Percentiles rank a stretch among this genome's conserved stretches.
phyloP scores from a whole-genome alignment of 2,113 vertebrate species.

The Toxotes chatareus region DNA sequence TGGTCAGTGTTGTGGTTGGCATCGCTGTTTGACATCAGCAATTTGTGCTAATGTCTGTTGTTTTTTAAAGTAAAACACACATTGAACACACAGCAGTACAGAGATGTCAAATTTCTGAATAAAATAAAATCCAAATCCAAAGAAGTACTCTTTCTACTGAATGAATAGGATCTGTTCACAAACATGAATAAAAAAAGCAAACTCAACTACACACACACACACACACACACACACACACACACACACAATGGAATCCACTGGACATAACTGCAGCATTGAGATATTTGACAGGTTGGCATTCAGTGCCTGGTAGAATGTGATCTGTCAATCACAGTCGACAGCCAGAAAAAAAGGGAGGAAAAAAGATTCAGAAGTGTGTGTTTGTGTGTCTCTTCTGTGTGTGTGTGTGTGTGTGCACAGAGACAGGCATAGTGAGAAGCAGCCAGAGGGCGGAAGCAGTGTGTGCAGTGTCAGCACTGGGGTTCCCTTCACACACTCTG shows the following conservation, averaged over 20 bases:
- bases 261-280: conserved; percentile 18
- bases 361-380: neutral
- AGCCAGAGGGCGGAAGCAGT: conserved; percentile 26
- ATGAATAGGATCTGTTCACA: neutral
- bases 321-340: conserved; percentile 24
- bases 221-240: neutral
- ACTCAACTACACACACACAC: neutral
- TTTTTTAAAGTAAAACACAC: neutral
- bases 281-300: conserved; percentile 30
- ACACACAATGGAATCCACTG: neutral
- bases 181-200: neutral
- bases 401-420: conserved; percentile 11
- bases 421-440: neutral
- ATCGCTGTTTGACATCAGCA: neutral
- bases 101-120: neutral
- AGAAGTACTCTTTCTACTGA: neutral
- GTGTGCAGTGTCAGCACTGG: conserved; percentile 35
- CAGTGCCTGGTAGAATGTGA: conserved; percentile 10
- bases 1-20: neutral
- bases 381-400: neutral
- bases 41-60: neutral
- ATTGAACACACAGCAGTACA: neutral
- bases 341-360: neutral
- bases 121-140: conserved; percentile 2
- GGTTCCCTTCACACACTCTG: conserved; percentile 11